Percentiles rank a stretch among this genome's conserved stretches.
Evolutionary conservation across 2,113 vertebrate genomes (phyloP).

Genomic region (Osmerus eperlanus): DNA sequence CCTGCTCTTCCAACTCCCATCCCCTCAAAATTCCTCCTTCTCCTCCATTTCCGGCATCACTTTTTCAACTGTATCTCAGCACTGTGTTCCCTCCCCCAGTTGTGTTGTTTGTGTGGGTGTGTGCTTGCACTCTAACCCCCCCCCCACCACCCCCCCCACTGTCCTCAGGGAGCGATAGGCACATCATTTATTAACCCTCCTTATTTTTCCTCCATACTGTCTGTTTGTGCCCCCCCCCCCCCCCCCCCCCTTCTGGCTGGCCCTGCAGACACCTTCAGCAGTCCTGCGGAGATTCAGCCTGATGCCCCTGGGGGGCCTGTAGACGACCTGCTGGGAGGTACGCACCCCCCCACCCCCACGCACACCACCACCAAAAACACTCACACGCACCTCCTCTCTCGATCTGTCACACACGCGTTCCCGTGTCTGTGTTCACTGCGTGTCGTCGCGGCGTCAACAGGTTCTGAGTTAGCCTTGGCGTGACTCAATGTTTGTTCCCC

Average conservation of each 20-base stretch:
- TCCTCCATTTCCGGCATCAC: no score
- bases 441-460: background rate
- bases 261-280: constrained; percentile 84
- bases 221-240: no score
- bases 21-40: no score
- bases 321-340: constrained; percentile 92
- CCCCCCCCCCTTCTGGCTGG: constrained; percentile 62
- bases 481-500: no score
- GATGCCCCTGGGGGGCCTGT: constrained; percentile 79
- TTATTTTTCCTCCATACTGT: constrained; percentile 71
- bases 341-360: background rate
- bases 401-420: background rate
- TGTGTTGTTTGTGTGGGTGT: background rate
- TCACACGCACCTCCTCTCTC: background rate
- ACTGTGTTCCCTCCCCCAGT: background rate
- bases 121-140: constrained; percentile 30
- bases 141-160: constrained; percentile 28
- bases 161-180: constrained; percentile 33
- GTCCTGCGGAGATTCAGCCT: constrained; percentile 77
- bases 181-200: constrained; percentile 58
- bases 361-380: background rate
- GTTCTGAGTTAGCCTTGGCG: no score
- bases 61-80: background rate
- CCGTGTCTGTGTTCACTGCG: background rate
- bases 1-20: no score